These are phyloP conservation scores for Coenonympha arcania DNA, from an alignment of 2,888 invertebrate genomes.

Conservation along the genomic window DNA sequence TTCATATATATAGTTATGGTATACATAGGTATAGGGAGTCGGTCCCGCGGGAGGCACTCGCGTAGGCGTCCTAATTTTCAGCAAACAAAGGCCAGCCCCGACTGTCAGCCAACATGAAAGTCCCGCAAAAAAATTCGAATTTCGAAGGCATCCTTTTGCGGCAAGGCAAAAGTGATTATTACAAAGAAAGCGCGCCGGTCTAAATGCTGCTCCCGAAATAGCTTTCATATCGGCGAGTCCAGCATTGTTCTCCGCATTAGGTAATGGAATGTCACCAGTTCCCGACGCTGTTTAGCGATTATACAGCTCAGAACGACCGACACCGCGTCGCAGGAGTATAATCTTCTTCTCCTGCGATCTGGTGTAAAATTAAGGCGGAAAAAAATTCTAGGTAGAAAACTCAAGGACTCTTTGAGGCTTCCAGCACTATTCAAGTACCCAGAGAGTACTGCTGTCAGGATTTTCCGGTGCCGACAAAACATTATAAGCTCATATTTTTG, in stretches of 20 bases:
- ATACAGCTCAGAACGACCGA: neutral
- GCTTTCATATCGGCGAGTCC: conserved; percentile 29
- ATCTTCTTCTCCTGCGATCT: too few species aligned
- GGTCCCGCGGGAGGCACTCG: neutral
- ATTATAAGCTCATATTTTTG: too few species aligned
- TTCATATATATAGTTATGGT: too few species aligned
- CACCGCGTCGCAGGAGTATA: too few species aligned
- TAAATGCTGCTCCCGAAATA: conserved; percentile 34
- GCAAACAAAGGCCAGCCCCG: neutral
- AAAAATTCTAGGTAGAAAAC: too few species aligned
- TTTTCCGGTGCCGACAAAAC: too few species aligned
- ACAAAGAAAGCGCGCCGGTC: conserved; percentile 13
- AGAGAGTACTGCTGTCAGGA: too few species aligned
- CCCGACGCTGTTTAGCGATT: neutral
- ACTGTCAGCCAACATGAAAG: neutral
- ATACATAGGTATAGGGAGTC: too few species aligned
- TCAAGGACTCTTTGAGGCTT: too few species aligned
- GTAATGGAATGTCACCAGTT: conserved; percentile 54
- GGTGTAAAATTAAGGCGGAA: too few species aligned
- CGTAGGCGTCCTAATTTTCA: neutral
- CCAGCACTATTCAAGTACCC: too few species aligned
- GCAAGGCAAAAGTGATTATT: conserved; percentile 21
- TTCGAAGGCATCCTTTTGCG: conserved; percentile 10
- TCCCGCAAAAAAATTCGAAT: conserved; percentile 10
- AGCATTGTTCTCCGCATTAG: conserved; percentile 70